These are phyloP conservation scores for Centruroides vittatus DNA, from an alignment of 1,140 invertebrate species.

Conservation along the genomic window DNA sequence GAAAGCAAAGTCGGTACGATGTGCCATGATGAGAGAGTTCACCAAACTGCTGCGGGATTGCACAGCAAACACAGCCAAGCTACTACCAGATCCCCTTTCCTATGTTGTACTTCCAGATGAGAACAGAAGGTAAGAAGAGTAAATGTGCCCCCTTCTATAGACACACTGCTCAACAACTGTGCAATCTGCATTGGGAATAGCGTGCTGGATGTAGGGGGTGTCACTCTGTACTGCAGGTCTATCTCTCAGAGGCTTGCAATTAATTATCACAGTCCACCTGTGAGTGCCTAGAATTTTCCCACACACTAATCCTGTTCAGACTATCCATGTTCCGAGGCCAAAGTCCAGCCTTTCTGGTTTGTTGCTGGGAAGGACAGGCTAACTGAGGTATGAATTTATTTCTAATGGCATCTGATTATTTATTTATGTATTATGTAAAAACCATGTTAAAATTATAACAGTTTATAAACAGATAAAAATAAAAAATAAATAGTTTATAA, in stretches of 20 bases:
- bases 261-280: not conserved
- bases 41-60: not conserved
- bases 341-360: no score
- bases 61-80: not conserved
- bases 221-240: not conserved
- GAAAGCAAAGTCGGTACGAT: conserved; percentile 14
- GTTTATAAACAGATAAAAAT: no score
- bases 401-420: no score
- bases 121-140: not conserved
- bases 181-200: not conserved
- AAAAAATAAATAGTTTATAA: no score
- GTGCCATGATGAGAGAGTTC: conserved; percentile 4
- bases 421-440: no score
- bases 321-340: not conserved
- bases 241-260: not conserved
- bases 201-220: not conserved
- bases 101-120: not conserved
- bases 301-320: not conserved
- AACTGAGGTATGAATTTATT: no score
- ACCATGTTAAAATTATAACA: no score
- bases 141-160: not conserved
- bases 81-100: not conserved
- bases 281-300: not conserved
- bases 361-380: no score
- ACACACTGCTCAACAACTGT: not conserved